These are phyloP conservation scores for Anguilla obscura DNA, from an alignment of 2,797 vertebrate species.

Conservation along the genomic window DNA sequence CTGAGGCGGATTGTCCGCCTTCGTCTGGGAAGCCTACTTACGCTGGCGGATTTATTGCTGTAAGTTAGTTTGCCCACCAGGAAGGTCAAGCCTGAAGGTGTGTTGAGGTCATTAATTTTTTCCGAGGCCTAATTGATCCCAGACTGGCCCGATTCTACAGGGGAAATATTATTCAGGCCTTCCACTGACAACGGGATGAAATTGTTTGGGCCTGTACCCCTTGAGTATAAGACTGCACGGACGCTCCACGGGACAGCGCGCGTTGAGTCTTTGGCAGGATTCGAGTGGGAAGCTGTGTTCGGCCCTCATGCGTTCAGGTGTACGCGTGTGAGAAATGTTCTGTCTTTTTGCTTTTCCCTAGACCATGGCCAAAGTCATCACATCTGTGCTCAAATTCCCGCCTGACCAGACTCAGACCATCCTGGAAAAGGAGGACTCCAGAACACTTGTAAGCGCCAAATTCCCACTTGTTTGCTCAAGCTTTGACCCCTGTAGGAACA, in stretches of 20 bases:
- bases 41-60: slow-evolving; percentile 1
- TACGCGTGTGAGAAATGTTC: neutral
- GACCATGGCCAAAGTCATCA: slow-evolving; percentile 99
- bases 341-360: slow-evolving; percentile 52
- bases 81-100: slow-evolving; percentile 18
- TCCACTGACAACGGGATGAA: neutral
- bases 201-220: neutral
- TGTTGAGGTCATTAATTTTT: slow-evolving; percentile 8
- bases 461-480: neutral
- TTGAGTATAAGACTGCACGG: neutral
- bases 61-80: slow-evolving; percentile 20
- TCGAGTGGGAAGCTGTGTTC: neutral
- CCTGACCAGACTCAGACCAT: slow-evolving; percentile 91
- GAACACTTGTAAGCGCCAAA: slow-evolving; percentile 75
- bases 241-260: neutral
- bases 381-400: slow-evolving; percentile 93
- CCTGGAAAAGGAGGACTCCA: slow-evolving; percentile 90
- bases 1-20: neutral
- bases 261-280: neutral
- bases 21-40: neutral
- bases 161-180: neutral
- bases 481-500: neutral
- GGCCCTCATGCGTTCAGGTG: neutral
- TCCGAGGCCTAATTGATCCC: slow-evolving; percentile 26
- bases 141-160: neutral